A percentile compares a stretch with the other conserved stretches of the same genome.
These are phyloP conservation scores for Myanophis thanlyinensis DNA, from an alignment of 2,113 vertebrate genomes.

Conservation along the genomic window DNA sequence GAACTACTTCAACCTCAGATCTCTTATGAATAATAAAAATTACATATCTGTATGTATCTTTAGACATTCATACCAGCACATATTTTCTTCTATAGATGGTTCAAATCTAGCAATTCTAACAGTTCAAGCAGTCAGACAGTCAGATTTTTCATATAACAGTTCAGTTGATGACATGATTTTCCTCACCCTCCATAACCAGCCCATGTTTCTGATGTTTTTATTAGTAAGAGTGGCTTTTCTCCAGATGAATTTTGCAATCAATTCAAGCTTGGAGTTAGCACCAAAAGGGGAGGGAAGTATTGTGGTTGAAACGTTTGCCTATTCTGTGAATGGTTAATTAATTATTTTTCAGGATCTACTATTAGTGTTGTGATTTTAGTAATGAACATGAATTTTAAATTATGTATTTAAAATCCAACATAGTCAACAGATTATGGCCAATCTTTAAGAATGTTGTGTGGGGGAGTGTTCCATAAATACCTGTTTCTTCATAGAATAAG, in stretches of 20 bases:
- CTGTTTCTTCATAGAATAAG: background rate
- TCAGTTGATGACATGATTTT: background rate
- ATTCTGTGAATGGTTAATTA: background rate
- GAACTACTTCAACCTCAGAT: too few relatives aligned
- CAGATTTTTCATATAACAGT: background rate
- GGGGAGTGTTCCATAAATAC: background rate
- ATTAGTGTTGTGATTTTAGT: background rate
- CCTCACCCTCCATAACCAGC: too few relatives aligned
- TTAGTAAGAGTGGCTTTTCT: background rate
- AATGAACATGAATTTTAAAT: background rate
- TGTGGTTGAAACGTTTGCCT: background rate
- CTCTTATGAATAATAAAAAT: too few relatives aligned
- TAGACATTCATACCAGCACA: background rate
- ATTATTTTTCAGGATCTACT: background rate
- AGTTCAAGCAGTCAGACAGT: background rate
- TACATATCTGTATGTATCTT: background rate
- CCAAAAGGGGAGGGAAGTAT: background rate
- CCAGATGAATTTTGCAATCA: background rate
- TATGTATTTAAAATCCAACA: background rate
- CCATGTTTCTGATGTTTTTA: background rate
- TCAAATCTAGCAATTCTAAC: background rate
- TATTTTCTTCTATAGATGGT: background rate
- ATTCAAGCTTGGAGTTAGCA: background rate
- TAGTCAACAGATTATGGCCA: background rate
- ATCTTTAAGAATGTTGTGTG: background rate